Evolutionary conservation across 2,888 invertebrate species (phyloP), one percentile per base, ranked within the genome.

Genomic region (Rhopalosiphum nymphaeae): DNA sequence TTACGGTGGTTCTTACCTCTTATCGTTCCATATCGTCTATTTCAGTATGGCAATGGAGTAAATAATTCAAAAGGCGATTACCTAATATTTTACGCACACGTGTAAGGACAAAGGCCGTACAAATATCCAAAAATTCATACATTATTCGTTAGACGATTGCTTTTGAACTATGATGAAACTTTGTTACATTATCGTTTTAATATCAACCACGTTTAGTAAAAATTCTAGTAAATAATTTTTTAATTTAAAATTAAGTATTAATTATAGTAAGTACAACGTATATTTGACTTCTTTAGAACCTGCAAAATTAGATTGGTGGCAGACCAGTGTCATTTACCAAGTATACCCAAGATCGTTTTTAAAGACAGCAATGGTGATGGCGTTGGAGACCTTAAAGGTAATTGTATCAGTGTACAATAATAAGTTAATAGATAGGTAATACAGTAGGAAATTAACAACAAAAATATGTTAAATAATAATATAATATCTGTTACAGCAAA

Each of bases 281-380:
- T 42, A 87, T 36, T 36, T 36, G 25, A 89, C 42, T 56, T 56
- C 13, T 78, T 53, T 78, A 89, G 93, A 61, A 89, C 11, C 11
- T 11, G 53, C 0, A 89, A 42, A n/a, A 4, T 91, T 95, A 85
- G 97, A 98, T 95, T 99, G 99, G 99, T 98, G 98, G 97, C 96
- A 98, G 95, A 97, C 97, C 91, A 97, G 97, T 84, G 96, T 97
- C 13, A 97, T 98, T 92, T 99, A 99, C 96, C 98, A 99, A 96
- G 97, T 98, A 94, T 98, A 98, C 95, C 98, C 98, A 0, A 96
- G 98, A 94, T 98, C 98, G 0, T 99, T 98, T 99, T 98, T 96
- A 97, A 97, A 95, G 99, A 99, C 96, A 97, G 97, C 42, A 96
- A 98, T 96, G 97, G 97, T 0, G 98, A 98, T 96, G 99, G 98